A percentile compares a stretch with the other conserved stretches of the same genome.
Evolutionary conservation across 1,140 invertebrate species (phyloP).

Genomic region (Sycophaga agraensis): DNA sequence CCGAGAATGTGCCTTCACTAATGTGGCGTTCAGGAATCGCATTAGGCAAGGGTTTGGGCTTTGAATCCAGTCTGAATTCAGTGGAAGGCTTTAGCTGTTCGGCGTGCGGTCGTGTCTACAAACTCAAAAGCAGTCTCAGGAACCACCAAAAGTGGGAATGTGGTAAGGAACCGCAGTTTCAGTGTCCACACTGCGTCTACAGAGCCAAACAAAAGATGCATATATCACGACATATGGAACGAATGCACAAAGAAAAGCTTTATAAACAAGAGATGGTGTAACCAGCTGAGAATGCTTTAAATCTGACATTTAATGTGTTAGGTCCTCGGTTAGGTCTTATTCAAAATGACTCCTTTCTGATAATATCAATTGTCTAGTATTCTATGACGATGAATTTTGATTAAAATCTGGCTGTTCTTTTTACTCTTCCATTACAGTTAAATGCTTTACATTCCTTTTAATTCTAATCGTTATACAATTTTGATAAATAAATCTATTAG

Average conservation of each 20-base stretch:
- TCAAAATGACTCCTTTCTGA: no score
- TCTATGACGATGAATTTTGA: no score
- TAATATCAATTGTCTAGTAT: no score
- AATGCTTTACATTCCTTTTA: no score
- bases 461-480: no score
- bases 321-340: no score
- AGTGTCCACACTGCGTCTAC: slow-evolving; percentile 80
- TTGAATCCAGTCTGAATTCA: slow-evolving; percentile 32
- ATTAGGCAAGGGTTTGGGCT: slow-evolving; percentile 37
- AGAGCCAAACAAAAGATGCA: slow-evolving; percentile 84
- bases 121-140: slow-evolving; percentile 78
- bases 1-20: slow-evolving; percentile 50
- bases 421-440: no score
- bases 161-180: slow-evolving; percentile 80
- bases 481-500: no score
- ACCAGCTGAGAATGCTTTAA: no score
- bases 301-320: no score
- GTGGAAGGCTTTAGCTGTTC: slow-evolving; percentile 70
- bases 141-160: slow-evolving; percentile 89
- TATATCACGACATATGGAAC: slow-evolving; percentile 81
- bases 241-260: slow-evolving; percentile 79
- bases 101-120: slow-evolving; percentile 79
- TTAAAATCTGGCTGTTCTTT: no score
- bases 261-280: slow-evolving; percentile 52
- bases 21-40: slow-evolving; percentile 53